Evolutionary conservation across 1,140 invertebrate genomes (phyloP).

Genomic region (Akabosia matsudoensis): DNA sequence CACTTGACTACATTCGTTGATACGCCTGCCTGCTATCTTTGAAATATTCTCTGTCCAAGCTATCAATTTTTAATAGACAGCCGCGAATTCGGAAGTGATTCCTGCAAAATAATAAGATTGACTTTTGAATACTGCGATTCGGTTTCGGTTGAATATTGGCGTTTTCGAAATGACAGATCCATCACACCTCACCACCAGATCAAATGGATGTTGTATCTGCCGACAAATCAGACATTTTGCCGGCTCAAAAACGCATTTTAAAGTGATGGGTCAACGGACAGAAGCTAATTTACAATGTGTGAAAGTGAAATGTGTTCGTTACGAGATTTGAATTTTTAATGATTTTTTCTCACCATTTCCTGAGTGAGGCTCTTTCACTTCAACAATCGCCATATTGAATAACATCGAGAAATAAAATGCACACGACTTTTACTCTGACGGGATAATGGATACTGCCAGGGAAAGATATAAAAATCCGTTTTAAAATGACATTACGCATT

Average conservation of each 20-base stretch:
- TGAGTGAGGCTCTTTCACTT: not conserved
- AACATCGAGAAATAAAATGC: not conserved
- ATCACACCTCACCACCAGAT: not conserved
- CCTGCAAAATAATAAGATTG: too few species aligned
- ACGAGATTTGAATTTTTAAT: constrained; percentile 8
- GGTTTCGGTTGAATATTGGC: too few species aligned
- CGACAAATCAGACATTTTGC: not conserved
- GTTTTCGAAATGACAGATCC: not conserved
- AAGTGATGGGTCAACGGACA: not conserved
- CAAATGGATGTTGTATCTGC: not conserved
- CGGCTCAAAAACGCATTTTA: not conserved
- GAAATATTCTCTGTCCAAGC: too few species aligned
- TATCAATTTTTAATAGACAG: too few species aligned
- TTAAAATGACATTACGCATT: not conserved
- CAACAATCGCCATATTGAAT: not conserved
- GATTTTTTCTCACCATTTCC: too few species aligned
- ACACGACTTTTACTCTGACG: constrained; percentile 4
- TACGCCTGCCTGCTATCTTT: too few species aligned
- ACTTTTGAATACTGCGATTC: too few species aligned
- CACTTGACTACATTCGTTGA: too few species aligned
- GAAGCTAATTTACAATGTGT: constrained; percentile 20
- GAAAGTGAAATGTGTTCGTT: not conserved
- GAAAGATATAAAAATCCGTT: not conserved
- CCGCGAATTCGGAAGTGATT: too few species aligned
- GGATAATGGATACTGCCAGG: not conserved